Evolutionary conservation across 2,797 vertebrate species (phyloP), one percentile per base, ranked within the genome.

Genomic region (Huso huso): DNA sequence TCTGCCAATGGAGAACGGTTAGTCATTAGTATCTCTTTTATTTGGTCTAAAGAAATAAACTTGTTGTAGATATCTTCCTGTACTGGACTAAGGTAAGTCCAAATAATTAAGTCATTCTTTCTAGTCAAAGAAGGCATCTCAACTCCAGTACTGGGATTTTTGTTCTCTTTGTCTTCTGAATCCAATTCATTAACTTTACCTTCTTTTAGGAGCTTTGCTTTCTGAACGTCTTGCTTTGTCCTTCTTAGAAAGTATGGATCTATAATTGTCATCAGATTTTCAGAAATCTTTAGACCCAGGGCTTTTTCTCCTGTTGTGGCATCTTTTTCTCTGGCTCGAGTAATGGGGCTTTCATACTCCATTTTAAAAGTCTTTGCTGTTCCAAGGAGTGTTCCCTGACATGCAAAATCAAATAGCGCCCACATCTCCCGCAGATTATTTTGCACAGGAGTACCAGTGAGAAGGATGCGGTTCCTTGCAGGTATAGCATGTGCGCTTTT

Each of bases 91-190:
- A 99, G 84, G 74, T 90, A 93, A 1, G 95, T 92, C 96, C 96
- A 99, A 48, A 99, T 85, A 2, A 99, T 94, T 57, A 98, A 87
- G 74, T 98, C 96, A 3, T 97, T 99, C 79, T 99, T 99, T 49
- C 92, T 88, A 0, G 84, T 93, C 67, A 98, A 86, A 0, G 87
- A 84, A 9, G 92, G 93, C 90, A 95, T 93, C n/a, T 75, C 55
- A 1, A 79, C 83, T 49, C 71, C 76, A 1, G 11, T 51, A 4
- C 61, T 72, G 15, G 58, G 70, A 55, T 62, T 68, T 66, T 64
- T 52, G 5, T 66, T 69, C 15, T 86, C 76, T 0, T 62, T 63
- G 57, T 59, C 48, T 6, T 74, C 72, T 0, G 65, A 11, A 6
- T 37, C 2, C 63, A 62, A 6, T 7, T 76, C 61, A 60, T 70